phyloP scores from a whole-genome alignment of 2,113 vertebrate species.

The Amblyopsis rosae region DNA sequence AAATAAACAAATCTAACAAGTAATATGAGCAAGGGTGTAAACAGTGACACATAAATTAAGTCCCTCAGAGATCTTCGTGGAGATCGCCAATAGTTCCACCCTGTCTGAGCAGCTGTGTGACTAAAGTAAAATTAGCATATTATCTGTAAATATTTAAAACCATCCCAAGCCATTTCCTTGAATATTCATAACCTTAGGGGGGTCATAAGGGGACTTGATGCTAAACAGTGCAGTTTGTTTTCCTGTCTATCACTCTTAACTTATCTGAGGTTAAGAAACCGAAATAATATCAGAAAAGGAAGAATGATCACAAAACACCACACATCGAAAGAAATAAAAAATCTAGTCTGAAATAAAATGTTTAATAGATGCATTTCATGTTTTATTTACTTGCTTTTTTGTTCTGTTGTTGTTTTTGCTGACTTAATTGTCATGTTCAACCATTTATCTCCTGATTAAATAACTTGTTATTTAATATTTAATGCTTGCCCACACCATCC shows the following conservation, averaged over 20 bases:
- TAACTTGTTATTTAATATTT: too few relatives aligned
- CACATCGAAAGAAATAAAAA: neutral
- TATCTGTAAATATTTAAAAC: conserved; percentile 17
- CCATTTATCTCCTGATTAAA: too few relatives aligned
- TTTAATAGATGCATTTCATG: neutral
- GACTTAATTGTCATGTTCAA: too few relatives aligned
- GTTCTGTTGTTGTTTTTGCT: neutral
- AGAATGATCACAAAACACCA: too few relatives aligned
- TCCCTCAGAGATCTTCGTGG: conserved; percentile 22
- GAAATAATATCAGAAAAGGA: too few relatives aligned
- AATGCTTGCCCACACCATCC: too few relatives aligned
- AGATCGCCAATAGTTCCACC: conserved; percentile 6
- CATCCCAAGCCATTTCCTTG: neutral
- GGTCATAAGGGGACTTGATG: neutral
- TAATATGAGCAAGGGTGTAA: too few relatives aligned
- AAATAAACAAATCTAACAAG: too few relatives aligned
- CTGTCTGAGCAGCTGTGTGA: neutral
- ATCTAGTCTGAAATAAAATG: neutral
- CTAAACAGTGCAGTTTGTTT: neutral
- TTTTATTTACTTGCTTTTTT: neutral
- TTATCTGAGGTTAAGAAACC: too few relatives aligned
- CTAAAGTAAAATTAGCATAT: conserved; percentile 14
- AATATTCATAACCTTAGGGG: conserved; percentile 14
- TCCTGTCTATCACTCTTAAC: neutral
- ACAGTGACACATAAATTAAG: neutral